These are phyloP conservation scores for Prolemur simus DNA, from an alignment of 2,113 vertebrate species.

Conservation along the genomic window DNA sequence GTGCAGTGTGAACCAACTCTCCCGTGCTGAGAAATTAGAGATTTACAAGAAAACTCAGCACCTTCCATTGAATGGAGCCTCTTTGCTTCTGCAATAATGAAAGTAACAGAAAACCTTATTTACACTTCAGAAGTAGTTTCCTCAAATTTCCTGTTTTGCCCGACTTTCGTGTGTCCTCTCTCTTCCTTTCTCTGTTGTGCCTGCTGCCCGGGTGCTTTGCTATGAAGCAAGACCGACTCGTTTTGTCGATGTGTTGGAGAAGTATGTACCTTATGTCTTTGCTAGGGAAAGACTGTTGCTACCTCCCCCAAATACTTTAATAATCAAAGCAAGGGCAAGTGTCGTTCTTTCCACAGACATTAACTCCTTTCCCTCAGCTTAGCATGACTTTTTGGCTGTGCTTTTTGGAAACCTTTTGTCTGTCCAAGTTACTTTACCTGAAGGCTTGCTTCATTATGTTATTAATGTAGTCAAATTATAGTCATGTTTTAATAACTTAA, in stretches of 20 bases:
- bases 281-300: neutral
- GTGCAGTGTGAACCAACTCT: conserved; percentile 61
- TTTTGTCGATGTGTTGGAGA: neutral
- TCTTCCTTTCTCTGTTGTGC: neutral
- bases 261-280: neutral
- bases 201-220: conserved; percentile 26
- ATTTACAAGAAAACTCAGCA: conserved; percentile 69
- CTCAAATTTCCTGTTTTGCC: conserved; percentile 81
- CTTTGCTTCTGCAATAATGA: conserved; percentile 75
- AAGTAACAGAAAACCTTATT: conserved; percentile 84
- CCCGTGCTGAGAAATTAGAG: conserved; percentile 76
- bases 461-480: conserved; percentile 48
- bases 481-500: conserved; percentile 72
- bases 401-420: conserved; percentile 49
- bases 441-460: conserved; percentile 60
- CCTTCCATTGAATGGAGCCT: conserved; percentile 64
- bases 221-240: neutral
- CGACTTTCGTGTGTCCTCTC: conserved; percentile 66
- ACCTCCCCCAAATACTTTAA: neutral
- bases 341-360: conserved; percentile 42
- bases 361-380: conserved; percentile 68
- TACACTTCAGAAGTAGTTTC: conserved; percentile 85
- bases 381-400: neutral
- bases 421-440: conserved; percentile 52
- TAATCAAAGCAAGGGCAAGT: conserved; percentile 27